phyloP scores from a whole-genome alignment of 2,888 invertebrate genomes.

The Congeria kusceri region DNA sequence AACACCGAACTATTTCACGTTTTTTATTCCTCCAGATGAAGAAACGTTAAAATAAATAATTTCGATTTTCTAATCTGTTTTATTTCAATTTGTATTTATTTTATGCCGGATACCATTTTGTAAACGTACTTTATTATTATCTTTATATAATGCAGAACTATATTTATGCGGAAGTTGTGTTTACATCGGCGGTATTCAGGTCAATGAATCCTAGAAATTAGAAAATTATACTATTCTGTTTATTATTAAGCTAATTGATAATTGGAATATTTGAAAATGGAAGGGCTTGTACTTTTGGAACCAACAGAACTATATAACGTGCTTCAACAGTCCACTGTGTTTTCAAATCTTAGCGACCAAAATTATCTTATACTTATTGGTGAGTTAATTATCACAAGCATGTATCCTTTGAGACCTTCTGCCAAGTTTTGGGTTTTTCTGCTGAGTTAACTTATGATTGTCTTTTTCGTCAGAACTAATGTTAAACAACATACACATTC shows the following conservation, averaged over 20 bases:
- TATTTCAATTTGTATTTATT: no score
- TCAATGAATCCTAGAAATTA: constrained; percentile 4
- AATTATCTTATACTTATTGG: constrained; percentile 81
- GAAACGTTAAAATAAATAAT: no score
- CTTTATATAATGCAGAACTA: constrained; percentile 12
- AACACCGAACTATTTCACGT: constrained; percentile 52
- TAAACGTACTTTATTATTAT: no score
- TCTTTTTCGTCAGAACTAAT: no score
- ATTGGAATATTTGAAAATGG: constrained; percentile 64
- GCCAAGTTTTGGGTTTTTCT: no score
- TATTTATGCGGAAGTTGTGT: constrained; percentile 43
- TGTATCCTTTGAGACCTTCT: no score
- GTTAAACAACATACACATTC: no score
- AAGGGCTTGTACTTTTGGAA: constrained; percentile 79
- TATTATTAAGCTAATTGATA: background rate
- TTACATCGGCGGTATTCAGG: constrained; percentile 41
- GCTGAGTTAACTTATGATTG: no score
- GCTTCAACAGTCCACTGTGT: constrained; percentile 81
- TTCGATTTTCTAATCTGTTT: no score
- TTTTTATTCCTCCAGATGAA: background rate
- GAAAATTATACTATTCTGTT: background rate
- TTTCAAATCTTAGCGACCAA: constrained; percentile 79
- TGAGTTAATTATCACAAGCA: constrained; percentile 59
- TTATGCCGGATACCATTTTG: no score
- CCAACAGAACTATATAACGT: constrained; percentile 84